These are phyloP conservation scores for Cotesia glomerata DNA, from an alignment of 1,140 invertebrate species.

Conservation along the genomic window DNA sequence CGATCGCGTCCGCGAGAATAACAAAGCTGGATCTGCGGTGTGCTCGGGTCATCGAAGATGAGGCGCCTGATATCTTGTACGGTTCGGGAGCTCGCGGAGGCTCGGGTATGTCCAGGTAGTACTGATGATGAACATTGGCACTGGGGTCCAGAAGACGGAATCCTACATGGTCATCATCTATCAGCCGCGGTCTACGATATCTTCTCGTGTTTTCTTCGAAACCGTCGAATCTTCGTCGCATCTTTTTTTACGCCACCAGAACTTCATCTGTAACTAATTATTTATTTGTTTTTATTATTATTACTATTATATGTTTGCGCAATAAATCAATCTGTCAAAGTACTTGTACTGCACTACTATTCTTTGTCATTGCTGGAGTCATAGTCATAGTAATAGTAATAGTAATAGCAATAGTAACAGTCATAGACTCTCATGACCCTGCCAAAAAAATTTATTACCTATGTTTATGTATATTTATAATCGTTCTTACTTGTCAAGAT, in stretches of 20 bases:
- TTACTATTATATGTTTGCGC: too few species aligned
- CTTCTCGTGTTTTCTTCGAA: neutral
- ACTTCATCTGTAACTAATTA: neutral
- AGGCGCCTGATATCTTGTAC: conserved; percentile 50
- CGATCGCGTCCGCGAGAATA: conserved; percentile 65
- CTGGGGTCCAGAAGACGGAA: neutral
- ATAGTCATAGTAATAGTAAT: too few species aligned
- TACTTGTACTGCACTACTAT: too few species aligned
- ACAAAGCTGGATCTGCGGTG: conserved; percentile 65
- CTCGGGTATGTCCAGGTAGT: conserved; percentile 38
- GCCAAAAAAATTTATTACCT: too few species aligned
- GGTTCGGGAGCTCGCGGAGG: conserved; percentile 57
- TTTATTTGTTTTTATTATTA: neutral
- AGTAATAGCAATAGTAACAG: too few species aligned
- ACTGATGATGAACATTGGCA: conserved; percentile 1
- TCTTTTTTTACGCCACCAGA: neutral
- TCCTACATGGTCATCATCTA: neutral
- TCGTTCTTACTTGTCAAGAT: too few species aligned
- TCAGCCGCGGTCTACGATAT: neutral
- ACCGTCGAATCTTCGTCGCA: conserved; percentile 6
- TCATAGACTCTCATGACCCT: too few species aligned
- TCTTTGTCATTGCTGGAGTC: too few species aligned
- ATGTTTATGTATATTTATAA: too few species aligned
- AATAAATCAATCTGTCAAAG: too few species aligned
- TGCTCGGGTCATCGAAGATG: conserved; percentile 45